Evolutionary conservation across 2,797 vertebrate species (phyloP).

Genomic region (Rhincodon typus): DNA sequence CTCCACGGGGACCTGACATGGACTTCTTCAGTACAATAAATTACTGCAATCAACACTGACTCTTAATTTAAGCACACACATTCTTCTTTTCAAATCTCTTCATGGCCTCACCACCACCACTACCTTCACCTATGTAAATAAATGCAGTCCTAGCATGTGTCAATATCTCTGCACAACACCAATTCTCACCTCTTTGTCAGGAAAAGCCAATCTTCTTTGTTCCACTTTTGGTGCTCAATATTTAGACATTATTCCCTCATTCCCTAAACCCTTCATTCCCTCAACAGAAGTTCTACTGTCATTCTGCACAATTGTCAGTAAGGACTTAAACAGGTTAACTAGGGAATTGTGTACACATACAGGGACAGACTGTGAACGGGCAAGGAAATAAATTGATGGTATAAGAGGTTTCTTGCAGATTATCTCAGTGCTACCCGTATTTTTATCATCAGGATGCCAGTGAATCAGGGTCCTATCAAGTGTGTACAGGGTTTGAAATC

Average conservation of each 20-base stretch:
- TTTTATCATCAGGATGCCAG: not conserved
- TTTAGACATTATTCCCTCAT: not conserved
- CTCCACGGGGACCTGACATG: too few species aligned
- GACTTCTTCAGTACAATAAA: too few species aligned
- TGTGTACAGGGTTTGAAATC: not conserved
- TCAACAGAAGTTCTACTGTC: not conserved
- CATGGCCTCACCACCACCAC: too few species aligned
- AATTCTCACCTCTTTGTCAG: too few species aligned
- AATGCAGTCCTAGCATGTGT: too few species aligned
- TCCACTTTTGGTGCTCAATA: too few species aligned
- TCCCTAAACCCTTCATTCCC: not conserved
- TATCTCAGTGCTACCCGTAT: not conserved
- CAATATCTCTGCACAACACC: too few species aligned
- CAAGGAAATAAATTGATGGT: not conserved
- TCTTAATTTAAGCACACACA: too few species aligned
- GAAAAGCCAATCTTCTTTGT: not conserved
- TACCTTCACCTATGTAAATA: too few species aligned
- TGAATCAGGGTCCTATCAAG: not conserved
- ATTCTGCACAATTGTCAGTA: too few species aligned
- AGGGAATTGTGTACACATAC: not conserved
- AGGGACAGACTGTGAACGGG: not conserved
- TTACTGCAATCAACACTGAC: too few species aligned
- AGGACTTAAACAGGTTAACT: not conserved
- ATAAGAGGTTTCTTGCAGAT: not conserved
- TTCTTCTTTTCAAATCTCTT: too few species aligned